These are phyloP conservation scores for Xestia c-nigrum DNA, from an alignment of 2,888 invertebrate species.

Conservation along the genomic window DNA sequence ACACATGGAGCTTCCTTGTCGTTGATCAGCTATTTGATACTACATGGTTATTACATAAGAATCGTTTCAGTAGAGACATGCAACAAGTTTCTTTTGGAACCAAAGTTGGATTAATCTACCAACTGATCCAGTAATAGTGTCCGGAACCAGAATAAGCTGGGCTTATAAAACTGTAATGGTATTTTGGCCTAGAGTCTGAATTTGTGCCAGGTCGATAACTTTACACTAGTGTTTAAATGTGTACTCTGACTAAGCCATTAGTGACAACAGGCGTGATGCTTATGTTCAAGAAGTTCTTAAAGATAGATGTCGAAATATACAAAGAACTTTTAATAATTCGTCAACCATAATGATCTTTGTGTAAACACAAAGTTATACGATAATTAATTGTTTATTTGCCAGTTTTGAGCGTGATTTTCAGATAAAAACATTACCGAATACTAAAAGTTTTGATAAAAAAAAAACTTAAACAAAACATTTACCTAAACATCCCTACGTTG, in stretches of 20 bases:
- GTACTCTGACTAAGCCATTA: not conserved
- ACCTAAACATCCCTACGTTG: not conserved
- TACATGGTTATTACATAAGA: no score
- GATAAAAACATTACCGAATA: not conserved
- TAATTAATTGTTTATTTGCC: no score
- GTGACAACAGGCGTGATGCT: not conserved
- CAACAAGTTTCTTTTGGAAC: not conserved
- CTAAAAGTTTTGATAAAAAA: not conserved
- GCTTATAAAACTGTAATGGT: no score
- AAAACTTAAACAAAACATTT: not conserved
- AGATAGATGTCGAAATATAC: not conserved
- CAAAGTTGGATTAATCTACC: not conserved
- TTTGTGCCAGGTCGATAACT: not conserved
- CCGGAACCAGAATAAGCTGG: no score
- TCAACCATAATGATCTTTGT: not conserved
- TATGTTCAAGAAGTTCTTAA: not conserved
- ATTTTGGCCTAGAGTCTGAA: not conserved
- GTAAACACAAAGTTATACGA: not conserved
- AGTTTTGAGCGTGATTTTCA: not conserved
- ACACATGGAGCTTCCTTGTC: no score
- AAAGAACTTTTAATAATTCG: not conserved
- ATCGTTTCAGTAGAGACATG: not conserved
- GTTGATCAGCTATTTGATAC: no score
- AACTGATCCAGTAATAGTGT: not conserved
- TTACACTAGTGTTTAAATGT: not conserved